phyloP scores from a whole-genome alignment of 1,140 invertebrate species.

The Scaptomyza pallida region DNA sequence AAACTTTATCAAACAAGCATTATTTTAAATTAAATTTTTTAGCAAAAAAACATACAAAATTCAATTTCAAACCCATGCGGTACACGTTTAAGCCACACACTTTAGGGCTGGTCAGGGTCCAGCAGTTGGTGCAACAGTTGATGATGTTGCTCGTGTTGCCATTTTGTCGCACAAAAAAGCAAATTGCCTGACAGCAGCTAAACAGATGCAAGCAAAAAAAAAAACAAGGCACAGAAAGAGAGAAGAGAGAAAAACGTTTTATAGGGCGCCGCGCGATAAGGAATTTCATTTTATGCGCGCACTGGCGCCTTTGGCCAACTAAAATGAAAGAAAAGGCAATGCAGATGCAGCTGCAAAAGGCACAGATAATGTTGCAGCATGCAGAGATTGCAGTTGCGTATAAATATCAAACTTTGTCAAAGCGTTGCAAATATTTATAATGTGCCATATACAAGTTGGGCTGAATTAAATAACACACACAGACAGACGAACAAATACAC shows the following conservation, averaged over 20 bases:
- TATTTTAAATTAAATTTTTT: slow-evolving; percentile 28
- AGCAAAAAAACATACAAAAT: slow-evolving; percentile 13
- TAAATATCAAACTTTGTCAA: slow-evolving; percentile 31
- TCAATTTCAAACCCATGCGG: slow-evolving; percentile 21
- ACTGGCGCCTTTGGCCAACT: slow-evolving; percentile 42
- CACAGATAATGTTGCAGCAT: slow-evolving; percentile 2
- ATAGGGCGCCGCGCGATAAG: slow-evolving; percentile 39
- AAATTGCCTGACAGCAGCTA: slow-evolving; percentile 28
- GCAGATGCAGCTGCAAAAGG: slow-evolving; percentile 4
- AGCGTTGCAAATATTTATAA: slow-evolving; percentile 45
- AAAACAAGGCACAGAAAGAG: neutral
- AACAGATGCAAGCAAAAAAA: slow-evolving; percentile 3
- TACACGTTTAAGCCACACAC: slow-evolving; percentile 2
- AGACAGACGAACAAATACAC: neutral
- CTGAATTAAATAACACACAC: slow-evolving; percentile 29
- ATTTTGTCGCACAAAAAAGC: slow-evolving; percentile 6
- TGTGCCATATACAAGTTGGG: slow-evolving; percentile 41
- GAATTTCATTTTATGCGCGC: slow-evolving; percentile 55
- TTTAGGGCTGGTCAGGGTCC: slow-evolving; percentile 35
- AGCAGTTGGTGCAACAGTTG: slow-evolving; percentile 34
- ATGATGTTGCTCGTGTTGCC: neutral
- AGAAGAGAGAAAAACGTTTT: slow-evolving; percentile 13
- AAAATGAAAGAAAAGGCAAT: neutral
- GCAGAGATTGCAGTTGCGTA: slow-evolving; percentile 19
- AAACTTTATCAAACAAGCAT: slow-evolving; percentile 3